Conservation (phyloP, 2,797 vertebrate genomes). For the Centroberyx gerrardi region DNA sequence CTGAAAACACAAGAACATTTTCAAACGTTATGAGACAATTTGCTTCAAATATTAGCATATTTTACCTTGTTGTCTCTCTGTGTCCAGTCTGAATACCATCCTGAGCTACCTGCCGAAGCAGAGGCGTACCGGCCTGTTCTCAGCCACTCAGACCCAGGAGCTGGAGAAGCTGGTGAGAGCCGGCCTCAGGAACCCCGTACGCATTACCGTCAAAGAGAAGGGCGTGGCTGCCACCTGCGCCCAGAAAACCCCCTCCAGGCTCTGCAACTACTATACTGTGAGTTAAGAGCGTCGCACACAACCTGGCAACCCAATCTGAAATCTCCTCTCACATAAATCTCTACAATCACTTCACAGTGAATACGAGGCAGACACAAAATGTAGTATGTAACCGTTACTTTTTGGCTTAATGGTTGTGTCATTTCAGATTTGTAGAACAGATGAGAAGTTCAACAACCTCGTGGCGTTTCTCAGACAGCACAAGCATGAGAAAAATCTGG, state of each 20-base stretch:
- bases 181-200: slow-evolving; percentile 96
- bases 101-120: slow-evolving; percentile 94
- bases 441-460: slow-evolving; percentile 96
- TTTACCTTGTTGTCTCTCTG: neutral
- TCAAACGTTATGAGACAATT: too few relatives aligned
- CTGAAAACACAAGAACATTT: too few relatives aligned
- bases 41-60: too few relatives aligned
- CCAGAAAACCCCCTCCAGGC: slow-evolving; percentile 93
- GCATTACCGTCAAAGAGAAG: slow-evolving; percentile 96
- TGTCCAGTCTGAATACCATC: slow-evolving; percentile 92
- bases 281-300: slow-evolving; percentile 34
- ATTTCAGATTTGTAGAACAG: slow-evolving; percentile 89
- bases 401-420: neutral
- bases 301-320: neutral
- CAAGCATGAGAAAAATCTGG: slow-evolving; percentile 93
- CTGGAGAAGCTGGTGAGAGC: slow-evolving; percentile 97
- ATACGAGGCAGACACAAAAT: neutral
- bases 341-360: neutral
- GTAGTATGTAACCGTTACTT: too few relatives aligned
- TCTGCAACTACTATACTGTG: slow-evolving; percentile 95
- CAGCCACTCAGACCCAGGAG: slow-evolving; percentile 98
- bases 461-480: slow-evolving; percentile 93
- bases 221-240: slow-evolving; percentile 86
- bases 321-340: neutral
- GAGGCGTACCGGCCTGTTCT: slow-evolving; percentile 95